These are phyloP conservation scores for Centruroides sculpturatus DNA, from an alignment of 1,140 invertebrate species.

Conservation along the genomic window DNA sequence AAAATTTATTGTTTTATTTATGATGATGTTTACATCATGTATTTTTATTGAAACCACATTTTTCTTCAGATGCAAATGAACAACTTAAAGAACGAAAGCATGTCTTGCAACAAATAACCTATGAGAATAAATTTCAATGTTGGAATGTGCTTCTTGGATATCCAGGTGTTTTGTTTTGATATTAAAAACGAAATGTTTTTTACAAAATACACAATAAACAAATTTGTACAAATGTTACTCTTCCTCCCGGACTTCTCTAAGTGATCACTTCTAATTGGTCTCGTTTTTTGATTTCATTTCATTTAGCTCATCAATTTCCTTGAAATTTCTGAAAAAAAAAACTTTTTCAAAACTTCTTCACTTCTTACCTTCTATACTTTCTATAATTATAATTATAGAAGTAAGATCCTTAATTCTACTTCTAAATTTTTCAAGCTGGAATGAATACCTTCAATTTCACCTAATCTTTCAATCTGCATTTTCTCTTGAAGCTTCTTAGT, in stretches of 20 bases:
- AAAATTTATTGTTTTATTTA: no score
- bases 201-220: no score
- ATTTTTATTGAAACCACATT: no score
- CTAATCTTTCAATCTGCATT: slow-evolving; percentile 78
- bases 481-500: slow-evolving; percentile 71
- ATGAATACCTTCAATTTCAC: slow-evolving; percentile 75
- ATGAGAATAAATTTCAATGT: no score
- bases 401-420: slow-evolving; percentile 57
- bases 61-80: no score
- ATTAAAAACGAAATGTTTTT: no score
- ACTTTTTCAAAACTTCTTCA: slow-evolving; percentile 50
- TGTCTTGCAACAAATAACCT: no score
- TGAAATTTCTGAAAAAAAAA: no score
- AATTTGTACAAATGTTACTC: slow-evolving; percentile 2
- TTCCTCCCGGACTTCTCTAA: slow-evolving; percentile 78
- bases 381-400: slow-evolving; percentile 57
- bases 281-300: slow-evolving; percentile 68
- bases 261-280: slow-evolving; percentile 75
- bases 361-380: slow-evolving; percentile 41
- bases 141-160: no score
- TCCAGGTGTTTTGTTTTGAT: no score
- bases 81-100: no score
- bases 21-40: no score
- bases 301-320: slow-evolving; percentile 65
- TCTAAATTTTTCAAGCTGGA: slow-evolving; percentile 48